Evolutionary conservation across 2,888 invertebrate species (phyloP).

Genomic region (Leptopterna dolabrata): DNA sequence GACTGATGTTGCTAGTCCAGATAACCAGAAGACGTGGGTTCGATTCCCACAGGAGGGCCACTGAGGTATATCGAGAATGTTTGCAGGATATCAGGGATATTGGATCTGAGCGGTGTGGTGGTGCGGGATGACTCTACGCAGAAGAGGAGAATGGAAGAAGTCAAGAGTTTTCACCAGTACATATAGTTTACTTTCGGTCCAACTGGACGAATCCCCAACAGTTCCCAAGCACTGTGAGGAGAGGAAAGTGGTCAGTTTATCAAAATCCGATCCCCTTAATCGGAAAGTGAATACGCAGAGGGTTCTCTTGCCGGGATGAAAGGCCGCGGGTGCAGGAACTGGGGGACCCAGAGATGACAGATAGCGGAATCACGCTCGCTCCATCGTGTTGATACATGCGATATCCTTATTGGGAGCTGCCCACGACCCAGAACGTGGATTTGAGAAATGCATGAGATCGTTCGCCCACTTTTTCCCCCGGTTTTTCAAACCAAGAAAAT

Average conservation of each 20-base stretch:
- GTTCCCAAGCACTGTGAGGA: neutral
- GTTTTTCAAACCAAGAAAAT: neutral
- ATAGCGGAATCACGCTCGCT: constrained; percentile 52
- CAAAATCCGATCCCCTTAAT: neutral
- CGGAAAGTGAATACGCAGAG: constrained; percentile 28
- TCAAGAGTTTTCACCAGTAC: too few relatives aligned
- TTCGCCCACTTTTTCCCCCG: neutral
- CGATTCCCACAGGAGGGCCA: too few relatives aligned
- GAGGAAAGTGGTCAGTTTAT: neutral
- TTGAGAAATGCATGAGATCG: constrained; percentile 48
- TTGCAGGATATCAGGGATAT: too few relatives aligned
- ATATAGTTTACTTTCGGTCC: too few relatives aligned
- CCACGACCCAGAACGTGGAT: constrained; percentile 47
- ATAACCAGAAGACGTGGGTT: too few relatives aligned
- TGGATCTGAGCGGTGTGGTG: too few relatives aligned
- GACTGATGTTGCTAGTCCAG: too few relatives aligned
- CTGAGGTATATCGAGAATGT: too few relatives aligned
- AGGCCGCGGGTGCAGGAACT: constrained; percentile 36
- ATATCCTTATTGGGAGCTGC: constrained; percentile 51
- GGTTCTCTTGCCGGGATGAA: neutral
- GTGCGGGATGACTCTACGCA: too few relatives aligned
- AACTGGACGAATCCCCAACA: neutral
- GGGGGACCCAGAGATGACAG: constrained; percentile 46
- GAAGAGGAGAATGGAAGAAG: too few relatives aligned
- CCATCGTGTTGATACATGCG: constrained; percentile 51